Percentiles rank a stretch among this genome's conserved stretches.
These are phyloP conservation scores for Syrmaticus mikado DNA, from an alignment of 2,113 vertebrate genomes.

Conservation along the genomic window DNA sequence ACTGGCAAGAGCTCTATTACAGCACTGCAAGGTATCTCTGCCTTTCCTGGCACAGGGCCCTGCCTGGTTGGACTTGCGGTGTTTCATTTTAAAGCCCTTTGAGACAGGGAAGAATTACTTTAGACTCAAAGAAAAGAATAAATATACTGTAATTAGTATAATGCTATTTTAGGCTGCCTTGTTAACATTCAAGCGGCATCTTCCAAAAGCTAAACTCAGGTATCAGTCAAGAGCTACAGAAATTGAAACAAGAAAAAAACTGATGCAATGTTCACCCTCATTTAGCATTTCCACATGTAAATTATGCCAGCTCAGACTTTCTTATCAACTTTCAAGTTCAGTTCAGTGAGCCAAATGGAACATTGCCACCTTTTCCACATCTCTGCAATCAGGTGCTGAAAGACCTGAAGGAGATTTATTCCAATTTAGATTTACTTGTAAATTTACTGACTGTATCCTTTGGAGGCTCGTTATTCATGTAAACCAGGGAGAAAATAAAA, in stretches of 20 bases:
- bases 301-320: background rate
- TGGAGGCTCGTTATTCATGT: background rate
- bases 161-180: background rate
- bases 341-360: background rate
- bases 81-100: background rate
- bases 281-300: background rate
- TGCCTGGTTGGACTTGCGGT: background rate
- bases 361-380: background rate
- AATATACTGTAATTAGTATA: background rate
- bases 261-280: background rate
- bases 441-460: background rate
- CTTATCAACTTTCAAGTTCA: background rate
- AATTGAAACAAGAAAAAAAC: background rate
- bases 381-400: background rate
- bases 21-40: background rate
- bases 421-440: background rate
- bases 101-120: background rate
- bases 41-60: background rate
- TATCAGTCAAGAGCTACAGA: background rate
- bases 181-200: background rate
- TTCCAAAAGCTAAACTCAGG: background rate
- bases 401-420: background rate
- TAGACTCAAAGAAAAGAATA: background rate
- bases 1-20: background rate
- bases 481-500: background rate